A percentile compares a stretch with the other conserved stretches of the same genome.
phyloP scores from a whole-genome alignment of 2,797 vertebrate genomes.

The Myiothlypis chrysogaster region DNA sequence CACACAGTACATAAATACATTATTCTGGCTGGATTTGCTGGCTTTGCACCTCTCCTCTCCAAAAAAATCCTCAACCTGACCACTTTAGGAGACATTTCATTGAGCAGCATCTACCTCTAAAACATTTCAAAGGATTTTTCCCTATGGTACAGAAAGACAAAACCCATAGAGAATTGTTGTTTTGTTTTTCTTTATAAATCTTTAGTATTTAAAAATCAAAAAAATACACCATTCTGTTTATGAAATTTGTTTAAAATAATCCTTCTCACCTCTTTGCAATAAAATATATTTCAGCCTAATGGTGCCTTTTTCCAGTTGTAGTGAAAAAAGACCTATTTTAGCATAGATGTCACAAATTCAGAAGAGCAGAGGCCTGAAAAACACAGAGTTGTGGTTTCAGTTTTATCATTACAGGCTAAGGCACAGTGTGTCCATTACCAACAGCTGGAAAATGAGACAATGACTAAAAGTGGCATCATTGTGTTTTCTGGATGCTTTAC shows the following conservation, averaged over 20 bases:
- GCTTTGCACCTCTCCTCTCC: not conserved
- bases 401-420: not conserved
- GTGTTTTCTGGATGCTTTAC: constrained; percentile 27
- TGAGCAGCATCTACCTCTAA: not conserved
- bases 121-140: not conserved
- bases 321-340: not conserved
- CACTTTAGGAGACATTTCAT: not conserved
- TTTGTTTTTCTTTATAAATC: not conserved
- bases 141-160: not conserved
- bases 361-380: not conserved
- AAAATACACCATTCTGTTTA: not conserved
- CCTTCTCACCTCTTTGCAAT: not conserved
- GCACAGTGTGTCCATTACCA: not conserved
- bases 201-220: not conserved
- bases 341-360: not conserved
- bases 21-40: not conserved
- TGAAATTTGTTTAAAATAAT: not conserved
- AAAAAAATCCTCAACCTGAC: not conserved
- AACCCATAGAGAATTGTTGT: not conserved
- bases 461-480: constrained; percentile 21
- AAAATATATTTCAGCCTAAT: not conserved
- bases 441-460: constrained; percentile 34
- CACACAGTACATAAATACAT: not conserved
- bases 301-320: not conserved
- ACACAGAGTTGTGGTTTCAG: not conserved